Base-by-base conservation (phyloP, 2,113 vertebrate species). In the Chaetura pelagica region DNA sequence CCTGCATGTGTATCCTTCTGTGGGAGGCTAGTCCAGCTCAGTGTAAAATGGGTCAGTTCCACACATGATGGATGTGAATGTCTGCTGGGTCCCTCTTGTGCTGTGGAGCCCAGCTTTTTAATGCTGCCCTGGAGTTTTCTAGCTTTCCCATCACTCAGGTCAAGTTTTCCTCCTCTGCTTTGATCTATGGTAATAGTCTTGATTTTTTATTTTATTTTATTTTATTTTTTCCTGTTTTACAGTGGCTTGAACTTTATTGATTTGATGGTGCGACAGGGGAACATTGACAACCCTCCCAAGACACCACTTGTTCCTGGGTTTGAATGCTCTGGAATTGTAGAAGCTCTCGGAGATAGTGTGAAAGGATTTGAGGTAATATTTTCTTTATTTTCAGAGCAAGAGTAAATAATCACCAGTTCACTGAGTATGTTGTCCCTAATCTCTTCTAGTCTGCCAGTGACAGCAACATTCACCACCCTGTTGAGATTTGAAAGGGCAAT, bases 221-320 rank as follows among this genome's bases (percentile, higher is more conserved):
- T 10, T 94, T 38, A 38, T 38, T 7, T n/a, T 48, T 61, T 48
- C 21, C 21, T 48, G 2, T 94, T 86, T 93, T 90, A 55, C 98
- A 99, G 99, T 97, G 99, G 99, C 66, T 97, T 99, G 97, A 99
- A 99, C 98, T 99, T 99, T 74, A 98, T 99, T 93, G 99, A 99
- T 97, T 96, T 99, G 97, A 99, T 99, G 99, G 99, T 99, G 51
- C 98, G 99, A 79, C 99, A 99, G 96, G 99, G 99, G 66, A 99
- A 99, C 51, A 99, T 99, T 3, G 99, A 99, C 96, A 99, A 99
- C 96, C 99, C 99, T 89, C 99, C 99, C 2, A 99, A 99, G 98
- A 98, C 99, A 0, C 99, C 99, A 0, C 97, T 99, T 69, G 98
- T 99, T 78, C 99, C 99, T 75, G 99, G 99, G 30, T 99, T 99